Evolutionary conservation across 2,888 invertebrate genomes (phyloP), one percentile per base, ranked within the genome.

Genomic region (Ornithoptera priamus): DNA sequence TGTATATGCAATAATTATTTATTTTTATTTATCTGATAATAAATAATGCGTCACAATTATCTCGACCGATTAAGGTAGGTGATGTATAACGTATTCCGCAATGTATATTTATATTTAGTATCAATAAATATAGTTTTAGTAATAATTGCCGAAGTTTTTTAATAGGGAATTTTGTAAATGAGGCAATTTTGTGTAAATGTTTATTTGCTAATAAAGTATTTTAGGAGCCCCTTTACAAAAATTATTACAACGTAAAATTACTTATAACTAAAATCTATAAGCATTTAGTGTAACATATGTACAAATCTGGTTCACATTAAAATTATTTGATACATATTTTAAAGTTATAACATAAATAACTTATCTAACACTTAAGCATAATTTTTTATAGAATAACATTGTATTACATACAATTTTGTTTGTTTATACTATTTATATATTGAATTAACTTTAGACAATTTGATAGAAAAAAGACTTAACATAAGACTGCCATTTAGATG

Each of bases 131-230:
- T 15, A 15, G 46, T 46, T 46, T 46, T 12, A 12, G 46, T 15
- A 46, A 46, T 46, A 46, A 46, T 46, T 15, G 46, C 5, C 30
- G 30, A 30, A 30, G 30, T 30, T 30, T 30, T 30, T 30, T 30
- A 22, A 22, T 22, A 22, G 15, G 18, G 5, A 4, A 50, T 50
- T 17, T 1, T 50, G 5, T 5, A 61, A 17, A 12, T 17, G 5
- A 53, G 53, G 6, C 5, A 53, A n/a, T 6, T 53, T 53, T 53
- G n/a, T 7, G n/a, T 53, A 53, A 53, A 53, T n/a, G 5, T 53
- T 53, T 53, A 53, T 53, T 53, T 53, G 53, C 53, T 53, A 53
- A 53, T 53, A n/a, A n/a, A 53, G 8, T 53, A 53, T 53, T 53
- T 53, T n/a, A 53, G 53, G 53, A 18, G 53, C 53, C n/a, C 53